Percentiles rank a stretch among this genome's conserved stretches.
Evolutionary conservation across 2,888 invertebrate species (phyloP).

Genomic region (Leucoptera coffeella): DNA sequence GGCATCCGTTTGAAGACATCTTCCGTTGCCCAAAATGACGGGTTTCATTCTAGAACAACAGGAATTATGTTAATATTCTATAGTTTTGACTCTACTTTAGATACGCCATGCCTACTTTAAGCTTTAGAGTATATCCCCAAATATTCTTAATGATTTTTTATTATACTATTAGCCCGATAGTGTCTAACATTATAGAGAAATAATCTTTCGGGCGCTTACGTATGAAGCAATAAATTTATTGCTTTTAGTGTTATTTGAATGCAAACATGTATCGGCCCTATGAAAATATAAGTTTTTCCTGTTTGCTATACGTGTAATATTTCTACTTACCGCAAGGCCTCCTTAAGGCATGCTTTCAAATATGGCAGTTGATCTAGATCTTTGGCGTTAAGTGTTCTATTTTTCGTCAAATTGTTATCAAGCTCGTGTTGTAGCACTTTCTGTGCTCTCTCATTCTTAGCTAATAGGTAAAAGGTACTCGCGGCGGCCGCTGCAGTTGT

Average conservation of each 20-base stretch:
- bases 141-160: no score
- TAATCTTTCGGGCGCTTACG: no score
- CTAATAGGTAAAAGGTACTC: conserved; percentile 68
- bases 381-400: conserved; percentile 49
- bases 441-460: conserved; percentile 65
- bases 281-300: no score
- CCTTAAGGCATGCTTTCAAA: conserved; percentile 71
- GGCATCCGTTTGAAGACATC: conserved; percentile 68
- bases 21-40: conserved; percentile 73
- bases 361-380: conserved; percentile 62
- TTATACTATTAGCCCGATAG: no score
- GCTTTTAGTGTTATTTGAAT: no score
- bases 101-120: no score
- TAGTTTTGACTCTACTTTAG: no score
- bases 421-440: conserved; percentile 59
- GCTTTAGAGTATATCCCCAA: no score
- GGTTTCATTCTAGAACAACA: conserved; percentile 63
- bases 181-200: no score
- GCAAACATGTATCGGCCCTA: no score
- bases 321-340: conserved; percentile 66
- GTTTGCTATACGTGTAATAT: no score
- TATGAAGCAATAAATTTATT: no score
- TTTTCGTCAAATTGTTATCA: conserved; percentile 43
- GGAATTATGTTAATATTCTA: conserved; percentile 2
- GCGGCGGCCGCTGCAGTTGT: conserved; percentile 75